Evolutionary conservation across 2,888 invertebrate genomes (phyloP).

Genomic region (Apamea epomidion): DNA sequence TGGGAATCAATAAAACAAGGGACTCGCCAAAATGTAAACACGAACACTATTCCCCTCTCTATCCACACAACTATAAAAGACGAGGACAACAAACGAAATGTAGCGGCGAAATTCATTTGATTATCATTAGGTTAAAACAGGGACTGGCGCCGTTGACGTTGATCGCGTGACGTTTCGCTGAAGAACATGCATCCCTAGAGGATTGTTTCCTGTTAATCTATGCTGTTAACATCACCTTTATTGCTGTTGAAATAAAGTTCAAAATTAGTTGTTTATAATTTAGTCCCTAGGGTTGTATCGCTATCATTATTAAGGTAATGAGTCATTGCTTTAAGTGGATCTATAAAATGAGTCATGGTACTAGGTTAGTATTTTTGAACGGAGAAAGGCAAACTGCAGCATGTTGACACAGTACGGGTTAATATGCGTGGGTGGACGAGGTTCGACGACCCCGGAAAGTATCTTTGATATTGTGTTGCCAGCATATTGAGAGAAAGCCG

Average conservation of each 20-base stretch:
- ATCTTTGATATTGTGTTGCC: constrained; percentile 72
- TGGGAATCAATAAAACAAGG: constrained; percentile 79
- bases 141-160: constrained; percentile 80
- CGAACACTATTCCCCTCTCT: constrained; percentile 62
- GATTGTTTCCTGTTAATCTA: constrained; percentile 54
- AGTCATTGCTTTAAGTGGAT: constrained; percentile 81
- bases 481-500: constrained; percentile 51
- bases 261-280: constrained; percentile 48
- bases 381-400: constrained; percentile 68
- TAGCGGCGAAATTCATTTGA: constrained; percentile 80
- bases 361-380: constrained; percentile 66
- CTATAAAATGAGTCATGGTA: constrained; percentile 83
- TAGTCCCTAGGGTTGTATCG: constrained; percentile 66
- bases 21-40: constrained; percentile 69
- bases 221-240: constrained; percentile 59
- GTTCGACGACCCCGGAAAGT: constrained; percentile 82
- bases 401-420: constrained; percentile 79
- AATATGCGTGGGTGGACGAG: constrained; percentile 80
- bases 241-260: constrained; percentile 63
- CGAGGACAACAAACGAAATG: constrained; percentile 71
- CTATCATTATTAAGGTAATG: constrained; percentile 85
- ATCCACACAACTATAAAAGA: constrained; percentile 64
- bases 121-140: constrained; percentile 82
- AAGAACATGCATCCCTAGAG: constrained; percentile 73
- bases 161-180: constrained; percentile 82